Evolutionary conservation across 2,888 invertebrate species (phyloP).

Genomic region (Sipunculus nudus): DNA sequence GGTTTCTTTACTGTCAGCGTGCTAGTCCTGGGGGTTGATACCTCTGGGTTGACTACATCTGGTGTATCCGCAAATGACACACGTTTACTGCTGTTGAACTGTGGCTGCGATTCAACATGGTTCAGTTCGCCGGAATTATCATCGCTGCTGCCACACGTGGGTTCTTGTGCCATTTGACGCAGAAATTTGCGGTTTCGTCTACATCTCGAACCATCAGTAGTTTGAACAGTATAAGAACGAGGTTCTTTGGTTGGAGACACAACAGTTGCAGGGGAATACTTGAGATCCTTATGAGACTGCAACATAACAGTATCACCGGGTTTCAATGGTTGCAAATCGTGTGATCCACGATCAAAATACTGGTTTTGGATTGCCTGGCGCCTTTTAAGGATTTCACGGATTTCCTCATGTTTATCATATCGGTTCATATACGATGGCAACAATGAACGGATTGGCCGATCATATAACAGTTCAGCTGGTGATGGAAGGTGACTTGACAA

Average conservation of each 20-base stretch:
- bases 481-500: neutral
- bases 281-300: neutral
- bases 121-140: too few relatives aligned
- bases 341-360: neutral
- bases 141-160: too few relatives aligned
- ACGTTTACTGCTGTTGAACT: too few relatives aligned
- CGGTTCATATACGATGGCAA: neutral
- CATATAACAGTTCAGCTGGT: conserved; percentile 8
- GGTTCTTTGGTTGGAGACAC: conserved; percentile 2
- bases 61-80: too few relatives aligned
- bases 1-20: too few relatives aligned
- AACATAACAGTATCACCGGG: conserved; percentile 3
- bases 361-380: neutral
- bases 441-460: neutral
- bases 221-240: conserved; percentile 3
- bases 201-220: neutral
- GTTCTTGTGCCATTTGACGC: neutral
- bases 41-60: too few relatives aligned
- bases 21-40: too few relatives aligned
- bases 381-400: neutral
- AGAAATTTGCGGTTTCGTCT: conserved; percentile 7
- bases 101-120: too few relatives aligned
- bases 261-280: neutral
- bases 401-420: neutral
- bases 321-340: neutral